These are phyloP conservation scores for Microdon myrmicae DNA, from an alignment of 2,888 invertebrate species.

Conservation along the genomic window DNA sequence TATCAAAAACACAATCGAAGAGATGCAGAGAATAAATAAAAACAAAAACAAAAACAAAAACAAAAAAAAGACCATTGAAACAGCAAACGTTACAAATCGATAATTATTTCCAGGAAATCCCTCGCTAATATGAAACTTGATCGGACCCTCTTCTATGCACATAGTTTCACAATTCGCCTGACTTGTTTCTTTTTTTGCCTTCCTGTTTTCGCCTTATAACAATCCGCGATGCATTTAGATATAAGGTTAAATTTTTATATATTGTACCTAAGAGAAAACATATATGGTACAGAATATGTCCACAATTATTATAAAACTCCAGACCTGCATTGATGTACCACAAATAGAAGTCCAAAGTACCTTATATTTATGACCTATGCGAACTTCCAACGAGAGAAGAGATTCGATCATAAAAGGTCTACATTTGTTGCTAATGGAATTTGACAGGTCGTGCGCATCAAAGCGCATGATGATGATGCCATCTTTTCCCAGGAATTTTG, in stretches of 20 bases:
- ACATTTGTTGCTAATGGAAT: constrained; percentile 23
- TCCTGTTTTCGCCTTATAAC: too few relatives aligned
- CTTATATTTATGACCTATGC: too few relatives aligned
- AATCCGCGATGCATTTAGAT: too few relatives aligned
- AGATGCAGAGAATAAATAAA: constrained; percentile 14
- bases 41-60: constrained; percentile 6
- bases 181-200: not conserved
- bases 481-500: constrained; percentile 40
- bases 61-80: constrained; percentile 2
- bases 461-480: constrained; percentile 47
- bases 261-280: too few relatives aligned
- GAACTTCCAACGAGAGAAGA: too few relatives aligned
- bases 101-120: constrained; percentile 50
- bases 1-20: constrained; percentile 10
- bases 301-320: too few relatives aligned
- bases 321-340: too few relatives aligned
- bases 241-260: too few relatives aligned
- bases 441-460: constrained; percentile 49
- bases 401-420: too few relatives aligned
- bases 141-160: constrained; percentile 34
- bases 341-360: too few relatives aligned
- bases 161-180: constrained; percentile 31
- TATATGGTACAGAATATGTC: too few relatives aligned
- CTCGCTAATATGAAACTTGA: constrained; percentile 47
- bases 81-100: constrained; percentile 40